Evolutionary conservation across 2,113 vertebrate species (phyloP).

Genomic region (Myiopsitta monachus): DNA sequence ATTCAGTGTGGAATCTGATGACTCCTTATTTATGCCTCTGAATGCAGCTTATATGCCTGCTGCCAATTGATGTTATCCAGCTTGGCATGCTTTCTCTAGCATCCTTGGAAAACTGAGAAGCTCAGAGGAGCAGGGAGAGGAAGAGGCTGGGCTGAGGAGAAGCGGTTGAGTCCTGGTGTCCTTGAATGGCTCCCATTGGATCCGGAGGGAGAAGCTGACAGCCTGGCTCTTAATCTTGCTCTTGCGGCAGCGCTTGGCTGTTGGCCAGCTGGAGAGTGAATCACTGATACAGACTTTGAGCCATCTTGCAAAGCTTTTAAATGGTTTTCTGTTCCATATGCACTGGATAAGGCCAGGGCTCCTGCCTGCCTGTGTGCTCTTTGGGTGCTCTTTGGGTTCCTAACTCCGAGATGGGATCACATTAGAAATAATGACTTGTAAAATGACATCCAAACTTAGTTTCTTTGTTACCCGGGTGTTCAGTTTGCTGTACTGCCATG

Average conservation of each 20-base stretch:
- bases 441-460: background rate
- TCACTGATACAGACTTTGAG: background rate
- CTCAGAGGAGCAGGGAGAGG: background rate
- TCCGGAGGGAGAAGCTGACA: slow-evolving; percentile 19
- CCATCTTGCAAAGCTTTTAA: slow-evolving; percentile 19
- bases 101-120: background rate
- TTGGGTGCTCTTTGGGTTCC: fast-evolving
- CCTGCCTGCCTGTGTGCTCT: background rate
- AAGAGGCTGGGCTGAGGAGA: background rate
- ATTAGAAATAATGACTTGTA: background rate
- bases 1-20: background rate
- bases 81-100: background rate
- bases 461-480: background rate
- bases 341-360: background rate
- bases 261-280: slow-evolving; percentile 31
- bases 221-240: slow-evolving; percentile 24
- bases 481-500: background rate
- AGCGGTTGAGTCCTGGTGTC: background rate
- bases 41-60: background rate
- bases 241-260: background rate
- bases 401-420: background rate
- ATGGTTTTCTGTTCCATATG: background rate
- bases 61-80: background rate
- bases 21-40: background rate
- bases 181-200: slow-evolving; percentile 43